phyloP scores from a whole-genome alignment of 2,113 vertebrate genomes.

The Orthochromis malagaraziensis region DNA sequence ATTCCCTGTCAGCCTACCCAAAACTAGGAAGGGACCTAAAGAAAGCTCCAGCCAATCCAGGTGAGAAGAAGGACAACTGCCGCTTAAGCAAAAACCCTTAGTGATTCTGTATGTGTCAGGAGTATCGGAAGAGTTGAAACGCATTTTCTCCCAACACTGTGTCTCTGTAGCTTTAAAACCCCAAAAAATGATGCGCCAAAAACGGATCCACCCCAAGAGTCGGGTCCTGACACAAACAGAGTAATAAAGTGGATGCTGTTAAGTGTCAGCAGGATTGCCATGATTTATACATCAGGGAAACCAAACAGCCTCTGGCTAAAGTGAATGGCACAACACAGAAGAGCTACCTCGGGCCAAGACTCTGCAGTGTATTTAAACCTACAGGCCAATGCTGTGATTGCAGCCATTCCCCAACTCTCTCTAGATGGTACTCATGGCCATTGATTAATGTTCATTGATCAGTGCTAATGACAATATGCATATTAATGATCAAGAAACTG shows the following conservation, averaged over 20 bases:
- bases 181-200: background rate
- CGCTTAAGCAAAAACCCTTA: rapidly evolving
- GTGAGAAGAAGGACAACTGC: background rate
- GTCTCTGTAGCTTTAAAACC: background rate
- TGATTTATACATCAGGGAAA: background rate
- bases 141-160: background rate
- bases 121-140: background rate
- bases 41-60: background rate
- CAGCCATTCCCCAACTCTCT: background rate
- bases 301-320: background rate
- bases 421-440: background rate
- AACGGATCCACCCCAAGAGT: background rate
- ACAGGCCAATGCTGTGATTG: background rate
- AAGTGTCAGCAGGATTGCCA: background rate
- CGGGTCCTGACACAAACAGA: background rate
- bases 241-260: background rate
- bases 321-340: background rate
- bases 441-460: background rate
- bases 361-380: background rate
- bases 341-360: background rate
- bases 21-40: background rate
- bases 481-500: background rate
- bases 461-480: background rate
- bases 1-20: background rate
- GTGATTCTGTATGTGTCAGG: background rate